A percentile compares a stretch with the other conserved stretches of the same genome.
Conservation (phyloP, 2,113 vertebrate genomes). For the Panthera tigris region DNA sequence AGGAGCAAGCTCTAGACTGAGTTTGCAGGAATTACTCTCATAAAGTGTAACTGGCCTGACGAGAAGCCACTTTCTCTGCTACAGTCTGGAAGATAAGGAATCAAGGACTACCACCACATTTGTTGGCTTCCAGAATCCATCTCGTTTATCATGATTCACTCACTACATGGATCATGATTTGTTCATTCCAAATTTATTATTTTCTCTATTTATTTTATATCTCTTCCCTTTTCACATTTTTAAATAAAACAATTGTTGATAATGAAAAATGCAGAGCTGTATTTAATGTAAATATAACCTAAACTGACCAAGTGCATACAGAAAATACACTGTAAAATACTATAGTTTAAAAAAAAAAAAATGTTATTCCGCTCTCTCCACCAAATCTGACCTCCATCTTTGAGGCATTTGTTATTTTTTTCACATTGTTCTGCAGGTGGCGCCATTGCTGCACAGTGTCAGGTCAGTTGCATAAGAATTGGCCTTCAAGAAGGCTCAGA, state of each 20-base stretch:
- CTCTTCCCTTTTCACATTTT: neutral
- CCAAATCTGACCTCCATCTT: neutral
- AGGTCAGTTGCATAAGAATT: neutral
- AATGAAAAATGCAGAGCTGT: neutral
- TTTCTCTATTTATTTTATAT: neutral
- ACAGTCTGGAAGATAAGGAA: neutral
- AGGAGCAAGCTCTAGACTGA: neutral
- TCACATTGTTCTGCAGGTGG: slow-evolving; percentile 34
- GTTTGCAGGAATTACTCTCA: neutral
- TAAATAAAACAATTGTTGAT: neutral
- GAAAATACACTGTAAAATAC: neutral
- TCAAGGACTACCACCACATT: neutral
- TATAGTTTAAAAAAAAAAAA: neutral
- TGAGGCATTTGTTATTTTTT: neutral
- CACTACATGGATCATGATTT: too few species aligned
- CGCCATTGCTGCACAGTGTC: neutral
- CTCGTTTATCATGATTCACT: rapidly evolving
- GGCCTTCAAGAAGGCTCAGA: neutral
- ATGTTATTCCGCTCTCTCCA: too few species aligned
- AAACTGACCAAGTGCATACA: neutral
- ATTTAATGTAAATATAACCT: neutral
- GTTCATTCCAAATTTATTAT: neutral
- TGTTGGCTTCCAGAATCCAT: too few species aligned
- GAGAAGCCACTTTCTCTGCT: neutral
- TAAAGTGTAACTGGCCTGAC: too few species aligned